Base-by-base conservation (phyloP, 1,140 invertebrate species). In the Cylas formicarius region DNA sequence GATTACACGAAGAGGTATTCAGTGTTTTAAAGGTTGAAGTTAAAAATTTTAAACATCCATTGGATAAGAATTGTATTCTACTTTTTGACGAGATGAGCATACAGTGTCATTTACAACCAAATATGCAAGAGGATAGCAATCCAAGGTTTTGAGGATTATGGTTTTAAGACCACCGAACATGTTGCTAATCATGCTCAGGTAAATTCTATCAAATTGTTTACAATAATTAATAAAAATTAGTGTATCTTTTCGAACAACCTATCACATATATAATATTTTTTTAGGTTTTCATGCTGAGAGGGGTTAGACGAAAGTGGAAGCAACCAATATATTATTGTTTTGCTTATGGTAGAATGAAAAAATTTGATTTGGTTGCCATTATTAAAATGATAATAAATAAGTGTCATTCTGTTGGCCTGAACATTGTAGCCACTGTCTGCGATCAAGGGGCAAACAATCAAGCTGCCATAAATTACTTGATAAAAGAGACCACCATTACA, bases 381-480 rank as follows among this genome's bases (percentile, higher is more conserved):
- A 10, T 39, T 14, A 39, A 26, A n/a, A n/a, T n/a, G n/a, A n/a
- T n/a, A 7, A 46, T 46, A 19, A 29, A 26, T 10, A 19, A n/a
- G 29, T 40, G 38, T 18, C 36, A 49, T 10, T 22, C 16, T 9
- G 36, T 29, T 8, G 52, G 52, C 4, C 27, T 53, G n/a, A 11
- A 50, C 2, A 36, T 53, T 22, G 33, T 53, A 11, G 42, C 21
- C 19, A 46, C 43, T 5, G 22, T 50, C 13, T 50, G 48, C 28
- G 52, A 53, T 21, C 52, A 53, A 33, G 42, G 47, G 14, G 14
- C 16, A 17, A 24, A 26, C 9, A 53, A 53, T 19, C 11, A 20
- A 34, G 43, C 48, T 6, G 48, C 27, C 2, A 53, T 50, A 21
- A 53, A 51, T 36, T 11, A 4, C 5, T 19, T 54, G n/a, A n/a